Conservation (phyloP, 2,888 invertebrate species). For the Beris chalybata region DNA sequence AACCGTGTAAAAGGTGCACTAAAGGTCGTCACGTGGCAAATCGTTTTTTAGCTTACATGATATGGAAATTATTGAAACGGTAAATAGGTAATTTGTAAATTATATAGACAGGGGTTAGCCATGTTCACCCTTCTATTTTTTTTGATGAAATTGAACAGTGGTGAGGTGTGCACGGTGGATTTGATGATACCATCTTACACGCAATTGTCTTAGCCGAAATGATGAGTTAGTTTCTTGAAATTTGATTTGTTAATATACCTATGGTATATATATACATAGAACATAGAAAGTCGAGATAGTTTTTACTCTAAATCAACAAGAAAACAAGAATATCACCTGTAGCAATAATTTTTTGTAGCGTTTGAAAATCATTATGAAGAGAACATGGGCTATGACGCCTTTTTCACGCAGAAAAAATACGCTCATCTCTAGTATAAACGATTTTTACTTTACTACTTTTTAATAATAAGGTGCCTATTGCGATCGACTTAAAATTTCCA, state of each 20-base stretch:
- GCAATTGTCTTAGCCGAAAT: neutral
- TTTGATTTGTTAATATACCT: neutral
- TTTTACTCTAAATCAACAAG: neutral
- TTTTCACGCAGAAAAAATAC: too few species aligned
- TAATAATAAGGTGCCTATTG: too few species aligned
- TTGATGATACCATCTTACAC: neutral
- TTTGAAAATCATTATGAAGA: too few species aligned
- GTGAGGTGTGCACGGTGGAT: neutral
- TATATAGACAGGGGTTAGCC: slow-evolving; percentile 37
- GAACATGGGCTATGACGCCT: too few species aligned
- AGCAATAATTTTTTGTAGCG: too few species aligned
- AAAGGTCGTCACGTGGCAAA: slow-evolving; percentile 46
- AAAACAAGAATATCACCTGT: too few species aligned
- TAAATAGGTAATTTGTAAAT: slow-evolving; percentile 40
- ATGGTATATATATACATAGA: slow-evolving; percentile 7
- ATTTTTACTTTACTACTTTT: too few species aligned
- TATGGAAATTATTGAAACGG: slow-evolving; percentile 38
- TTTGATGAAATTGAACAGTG: neutral
- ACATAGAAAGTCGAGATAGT: neutral
- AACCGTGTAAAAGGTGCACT: slow-evolving; percentile 47
- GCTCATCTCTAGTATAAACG: too few species aligned
- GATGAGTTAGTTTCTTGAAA: neutral
- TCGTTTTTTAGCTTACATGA: slow-evolving; percentile 38
- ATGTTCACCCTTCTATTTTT: slow-evolving; percentile 31
- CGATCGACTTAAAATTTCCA: too few species aligned